These are phyloP conservation scores for Spatula versicolor DNA, from an alignment of 2,797 vertebrate genomes.

Conservation along the genomic window DNA sequence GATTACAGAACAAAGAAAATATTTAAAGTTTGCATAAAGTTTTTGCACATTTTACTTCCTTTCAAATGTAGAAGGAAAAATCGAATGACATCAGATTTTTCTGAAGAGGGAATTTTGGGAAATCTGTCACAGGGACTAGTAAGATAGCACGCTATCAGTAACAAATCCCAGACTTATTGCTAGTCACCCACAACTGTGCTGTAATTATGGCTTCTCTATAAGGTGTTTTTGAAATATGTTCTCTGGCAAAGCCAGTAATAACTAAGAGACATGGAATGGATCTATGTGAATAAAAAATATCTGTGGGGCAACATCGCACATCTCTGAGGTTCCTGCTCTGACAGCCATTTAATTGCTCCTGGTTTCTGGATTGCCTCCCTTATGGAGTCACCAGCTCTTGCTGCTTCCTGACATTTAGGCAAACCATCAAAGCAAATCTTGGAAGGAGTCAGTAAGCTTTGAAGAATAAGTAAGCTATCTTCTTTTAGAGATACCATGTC, in stretches of 20 bases:
- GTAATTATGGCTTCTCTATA: background rate
- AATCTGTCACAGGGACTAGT: background rate
- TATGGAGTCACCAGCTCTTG: background rate
- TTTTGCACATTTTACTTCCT: background rate
- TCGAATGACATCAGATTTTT: background rate
- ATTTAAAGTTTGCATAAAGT: background rate
- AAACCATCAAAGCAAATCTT: background rate
- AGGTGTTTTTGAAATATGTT: background rate
- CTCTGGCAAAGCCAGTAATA: background rate
- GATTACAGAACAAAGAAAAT: background rate
- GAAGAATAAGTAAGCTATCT: background rate
- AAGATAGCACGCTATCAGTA: background rate
- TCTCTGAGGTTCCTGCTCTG: background rate
- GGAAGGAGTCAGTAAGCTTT: background rate
- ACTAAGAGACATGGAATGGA: background rate
- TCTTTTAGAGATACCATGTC: background rate
- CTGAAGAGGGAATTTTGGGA: background rate
- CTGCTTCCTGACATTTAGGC: background rate
- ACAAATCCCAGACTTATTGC: background rate
- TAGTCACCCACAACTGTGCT: background rate
- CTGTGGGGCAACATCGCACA: rapidly evolving
- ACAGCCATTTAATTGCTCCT: background rate
- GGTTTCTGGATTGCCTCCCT: rapidly evolving
- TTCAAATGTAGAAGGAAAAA: background rate
- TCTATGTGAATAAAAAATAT: background rate